Percentiles rank a stretch among this genome's conserved stretches.
These are phyloP conservation scores for Romanogobio albipinnatus DNA, from an alignment of 2,113 vertebrate genomes.

Conservation along the genomic window DNA sequence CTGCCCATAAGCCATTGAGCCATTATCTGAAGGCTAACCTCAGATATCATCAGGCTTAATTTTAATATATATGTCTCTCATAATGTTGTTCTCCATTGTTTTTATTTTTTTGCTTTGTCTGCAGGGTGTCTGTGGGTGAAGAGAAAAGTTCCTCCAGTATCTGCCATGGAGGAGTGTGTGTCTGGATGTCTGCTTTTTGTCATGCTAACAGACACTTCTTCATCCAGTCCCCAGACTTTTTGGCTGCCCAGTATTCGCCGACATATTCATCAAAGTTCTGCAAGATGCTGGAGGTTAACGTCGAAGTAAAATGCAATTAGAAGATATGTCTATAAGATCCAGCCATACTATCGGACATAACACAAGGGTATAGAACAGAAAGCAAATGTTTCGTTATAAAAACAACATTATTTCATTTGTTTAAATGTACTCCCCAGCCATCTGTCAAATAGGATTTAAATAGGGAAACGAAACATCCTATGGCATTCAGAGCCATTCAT, in stretches of 20 bases:
- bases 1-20: conserved; percentile 20
- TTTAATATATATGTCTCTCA: conserved; percentile 18
- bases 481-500: conserved; percentile 1
- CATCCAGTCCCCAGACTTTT: conserved; percentile 46
- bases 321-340: conserved; percentile 33
- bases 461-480: not conserved
- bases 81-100: not conserved
- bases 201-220: conserved; percentile 45
- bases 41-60: not conserved
- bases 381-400: not conserved
- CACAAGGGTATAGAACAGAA: conserved; percentile 1
- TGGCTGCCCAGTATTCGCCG: conserved; percentile 37
- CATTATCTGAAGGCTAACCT: not conserved
- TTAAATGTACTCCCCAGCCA: not conserved
- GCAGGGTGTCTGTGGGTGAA: conserved; percentile 16
- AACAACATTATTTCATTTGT: conserved; percentile 13
- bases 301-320: conserved; percentile 46
- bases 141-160: conserved; percentile 39
- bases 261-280: conserved; percentile 51
- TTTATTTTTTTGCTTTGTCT: not conserved
- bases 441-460: conserved; percentile 5
- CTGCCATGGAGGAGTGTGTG: conserved; percentile 33
- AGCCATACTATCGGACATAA: conserved; percentile 9
- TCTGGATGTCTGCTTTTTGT: conserved; percentile 42
- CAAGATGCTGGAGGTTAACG: conserved; percentile 33